Base-by-base conservation (phyloP, 1,140 invertebrate genomes). In the Drepana arcuata region DNA sequence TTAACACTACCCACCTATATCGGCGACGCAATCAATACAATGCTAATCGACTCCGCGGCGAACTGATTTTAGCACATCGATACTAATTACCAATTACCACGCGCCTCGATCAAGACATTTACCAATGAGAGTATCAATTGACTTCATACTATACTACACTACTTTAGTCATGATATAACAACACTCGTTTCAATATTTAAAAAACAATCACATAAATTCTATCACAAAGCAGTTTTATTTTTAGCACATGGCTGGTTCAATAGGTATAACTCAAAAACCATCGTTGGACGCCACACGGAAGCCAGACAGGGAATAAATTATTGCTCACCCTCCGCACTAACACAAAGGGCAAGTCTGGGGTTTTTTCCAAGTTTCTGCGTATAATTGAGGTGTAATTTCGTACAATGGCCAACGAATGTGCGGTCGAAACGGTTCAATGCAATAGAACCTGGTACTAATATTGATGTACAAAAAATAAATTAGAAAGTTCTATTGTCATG, bases 81-180 rank as follows among this genome's bases (percentile, higher is more conserved):
- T 60, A 64, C 64, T 73, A 70, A 73, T 63, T 50, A 58, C 44
- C 61, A 68, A 70, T 70, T 67, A 68, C 48, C 41, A 56, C 42
- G 41, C 14, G 35, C 33, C 43, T 35, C 44, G 28, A 54, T 47
- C 46, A 48, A 53, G 32, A 45, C 35, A 54, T 43, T 39, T 26
- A 26, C 24, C 18, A 21, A 21, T 9, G 18, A n/a, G n/a, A n/a
- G n/a, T n/a, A n/a, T n/a, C n/a, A n/a, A n/a, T n/a, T n/a, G n/a
- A n/a, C n/a, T n/a, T n/a, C n/a, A n/a, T n/a, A n/a, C n/a, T n/a
- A n/a, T n/a, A n/a, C n/a, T n/a, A n/a, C n/a, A n/a, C n/a, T n/a
- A n/a, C n/a, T n/a, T n/a, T n/a, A n/a, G n/a, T n/a, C n/a, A n/a
- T n/a, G n/a, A n/a, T n/a, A n/a, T n/a, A n/a, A n/a, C n/a, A n/a